Evolutionary conservation across 2,113 vertebrate genomes (phyloP).

Genomic region (Phrynosoma blainvillii): DNA sequence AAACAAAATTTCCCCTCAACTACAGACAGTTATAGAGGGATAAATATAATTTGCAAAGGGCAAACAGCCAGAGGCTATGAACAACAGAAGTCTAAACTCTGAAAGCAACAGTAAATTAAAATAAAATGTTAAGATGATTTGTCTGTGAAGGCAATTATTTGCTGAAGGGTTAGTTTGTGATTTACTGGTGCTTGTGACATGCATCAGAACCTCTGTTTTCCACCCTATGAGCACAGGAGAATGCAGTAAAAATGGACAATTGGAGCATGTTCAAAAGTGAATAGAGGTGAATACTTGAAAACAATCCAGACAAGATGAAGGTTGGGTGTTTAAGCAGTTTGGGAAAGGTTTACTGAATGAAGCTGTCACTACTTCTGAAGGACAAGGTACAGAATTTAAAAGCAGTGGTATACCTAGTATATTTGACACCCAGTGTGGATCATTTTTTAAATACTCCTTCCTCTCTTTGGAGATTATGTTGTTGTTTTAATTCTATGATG

Average conservation of each 20-base stretch:
- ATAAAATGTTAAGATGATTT: background rate
- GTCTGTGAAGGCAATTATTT: background rate
- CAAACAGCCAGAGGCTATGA: conserved; percentile 21
- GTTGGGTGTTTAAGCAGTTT: background rate
- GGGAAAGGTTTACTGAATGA: too few relatives aligned
- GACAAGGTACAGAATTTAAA: too few relatives aligned
- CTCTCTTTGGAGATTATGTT: too few relatives aligned
- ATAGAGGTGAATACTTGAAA: too few relatives aligned
- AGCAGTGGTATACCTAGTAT: too few relatives aligned
- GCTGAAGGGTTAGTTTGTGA: background rate
- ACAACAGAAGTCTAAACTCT: conserved; percentile 19
- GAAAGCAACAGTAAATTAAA: conserved; percentile 8
- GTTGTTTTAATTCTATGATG: too few relatives aligned
- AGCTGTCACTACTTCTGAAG: too few relatives aligned
- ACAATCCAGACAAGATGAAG: background rate
- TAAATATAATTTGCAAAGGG: conserved; percentile 51
- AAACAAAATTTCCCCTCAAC: conserved; percentile 34
- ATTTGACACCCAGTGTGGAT: too few relatives aligned
- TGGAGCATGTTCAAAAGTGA: background rate
- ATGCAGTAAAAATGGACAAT: background rate
- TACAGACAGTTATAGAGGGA: conserved; percentile 26
- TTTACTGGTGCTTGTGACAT: background rate
- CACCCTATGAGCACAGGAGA: background rate
- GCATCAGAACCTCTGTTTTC: background rate
- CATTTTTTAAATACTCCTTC: too few relatives aligned